phyloP scores from a whole-genome alignment of 53 echinoderm and acorn worm genomes.

The Stichopus horrens region DNA sequence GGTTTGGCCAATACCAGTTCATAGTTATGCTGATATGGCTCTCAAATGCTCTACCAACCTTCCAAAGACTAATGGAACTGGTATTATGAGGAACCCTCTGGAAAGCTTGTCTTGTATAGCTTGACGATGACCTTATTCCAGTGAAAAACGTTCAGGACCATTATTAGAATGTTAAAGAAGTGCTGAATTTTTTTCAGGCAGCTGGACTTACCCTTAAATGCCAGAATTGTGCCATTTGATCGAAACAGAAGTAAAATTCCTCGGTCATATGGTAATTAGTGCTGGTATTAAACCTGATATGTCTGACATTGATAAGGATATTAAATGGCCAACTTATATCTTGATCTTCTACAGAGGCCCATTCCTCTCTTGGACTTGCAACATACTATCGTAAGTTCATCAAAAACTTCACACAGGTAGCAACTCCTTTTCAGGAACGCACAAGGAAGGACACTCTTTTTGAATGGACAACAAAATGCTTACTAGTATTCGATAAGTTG shows the following conservation, averaged over 20 bases:
- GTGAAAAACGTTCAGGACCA: constrained; percentile 59
- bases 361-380: constrained; percentile 56
- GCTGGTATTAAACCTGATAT: constrained; percentile 58
- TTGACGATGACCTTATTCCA: constrained; percentile 62
- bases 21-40: constrained; percentile 42
- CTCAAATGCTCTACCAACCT: constrained; percentile 56
- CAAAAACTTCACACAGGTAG: constrained; percentile 48
- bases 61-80: constrained; percentile 65
- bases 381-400: constrained; percentile 64
- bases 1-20: background rate
- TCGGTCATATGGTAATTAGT: constrained; percentile 23
- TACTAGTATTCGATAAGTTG: constrained; percentile 57
- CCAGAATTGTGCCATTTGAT: constrained; percentile 22
- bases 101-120: constrained; percentile 55
- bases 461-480: constrained; percentile 65
- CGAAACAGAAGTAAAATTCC: background rate
- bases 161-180: constrained; percentile 49
- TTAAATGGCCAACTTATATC: constrained; percentile 53
- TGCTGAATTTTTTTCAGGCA: constrained; percentile 40
- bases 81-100: constrained; percentile 59
- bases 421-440: constrained; percentile 49
- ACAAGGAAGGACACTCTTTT: constrained; percentile 58
- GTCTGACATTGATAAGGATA: constrained; percentile 47
- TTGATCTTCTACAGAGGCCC: constrained; percentile 42
- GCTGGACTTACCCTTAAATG: constrained; percentile 48